Conservation (phyloP, 2,113 vertebrate species). For the Epinephelus moara region DNA sequence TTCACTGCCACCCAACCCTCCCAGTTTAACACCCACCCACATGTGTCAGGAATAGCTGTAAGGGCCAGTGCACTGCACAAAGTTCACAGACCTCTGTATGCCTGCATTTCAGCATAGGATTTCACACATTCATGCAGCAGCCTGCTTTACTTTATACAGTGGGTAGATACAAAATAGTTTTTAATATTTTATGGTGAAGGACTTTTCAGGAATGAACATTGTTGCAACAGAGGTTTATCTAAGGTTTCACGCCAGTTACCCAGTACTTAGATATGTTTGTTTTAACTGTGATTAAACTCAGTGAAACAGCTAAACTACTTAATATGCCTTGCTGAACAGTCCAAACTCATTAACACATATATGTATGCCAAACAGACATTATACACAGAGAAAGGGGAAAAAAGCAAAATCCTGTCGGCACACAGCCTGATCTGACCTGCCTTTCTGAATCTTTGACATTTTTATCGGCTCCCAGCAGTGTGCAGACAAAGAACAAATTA, state of each 20-base stretch:
- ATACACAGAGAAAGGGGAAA: background rate
- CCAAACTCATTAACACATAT: background rate
- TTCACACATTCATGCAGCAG: conserved; percentile 13
- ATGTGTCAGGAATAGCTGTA: conserved; percentile 66
- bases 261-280: too few relatives aligned
- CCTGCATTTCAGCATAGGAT: conserved; percentile 20
- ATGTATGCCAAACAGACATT: background rate
- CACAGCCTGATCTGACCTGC: background rate
- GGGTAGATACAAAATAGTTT: background rate
- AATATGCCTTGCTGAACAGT: background rate
- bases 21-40: conserved; percentile 28
- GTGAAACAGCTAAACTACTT: too few relatives aligned
- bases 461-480: background rate
- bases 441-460: background rate
- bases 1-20: conserved; percentile 20
- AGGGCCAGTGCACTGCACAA: background rate
- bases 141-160: background rate
- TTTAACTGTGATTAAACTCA: too few relatives aligned
- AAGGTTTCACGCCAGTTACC: too few relatives aligned
- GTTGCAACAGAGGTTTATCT: too few relatives aligned
- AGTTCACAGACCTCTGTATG: conserved; percentile 32
- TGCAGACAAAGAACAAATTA: background rate
- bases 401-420: background rate
- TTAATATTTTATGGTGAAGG: background rate
- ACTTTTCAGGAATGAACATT: background rate